Evolutionary conservation across 23 tunicate genomes (phyloP).

Genomic region (Trididemnum miniatum): DNA sequence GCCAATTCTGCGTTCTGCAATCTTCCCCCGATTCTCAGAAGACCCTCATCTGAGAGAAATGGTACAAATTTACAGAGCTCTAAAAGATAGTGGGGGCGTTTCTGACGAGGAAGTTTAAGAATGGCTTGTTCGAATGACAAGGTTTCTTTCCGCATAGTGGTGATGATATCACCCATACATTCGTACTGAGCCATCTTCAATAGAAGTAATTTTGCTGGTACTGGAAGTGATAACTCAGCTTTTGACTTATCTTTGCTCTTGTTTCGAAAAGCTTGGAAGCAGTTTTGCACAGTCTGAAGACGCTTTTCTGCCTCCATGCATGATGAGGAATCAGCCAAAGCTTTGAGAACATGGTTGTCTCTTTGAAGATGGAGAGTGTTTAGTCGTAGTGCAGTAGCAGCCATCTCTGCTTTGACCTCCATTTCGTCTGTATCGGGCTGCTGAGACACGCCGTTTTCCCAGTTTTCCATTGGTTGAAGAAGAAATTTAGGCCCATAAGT

Average conservation of each 20-base stretch:
- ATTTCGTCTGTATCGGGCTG: neutral
- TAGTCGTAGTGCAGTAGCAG: neutral
- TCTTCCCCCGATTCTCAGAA: slow-evolving; percentile 22
- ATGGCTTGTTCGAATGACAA: neutral
- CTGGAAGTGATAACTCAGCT: neutral
- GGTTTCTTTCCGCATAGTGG: neutral
- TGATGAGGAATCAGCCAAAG: neutral
- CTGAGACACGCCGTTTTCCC: neutral
- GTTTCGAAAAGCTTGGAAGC: neutral
- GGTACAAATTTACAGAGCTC: neutral
- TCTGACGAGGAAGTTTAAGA: neutral
- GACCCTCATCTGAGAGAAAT: neutral
- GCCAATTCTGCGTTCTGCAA: slow-evolving; percentile 12
- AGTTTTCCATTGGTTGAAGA: neutral
- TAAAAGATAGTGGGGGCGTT: neutral
- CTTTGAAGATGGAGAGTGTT: neutral
- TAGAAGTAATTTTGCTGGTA: neutral
- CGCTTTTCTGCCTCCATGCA: slow-evolving; percentile 12
- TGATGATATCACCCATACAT: neutral
- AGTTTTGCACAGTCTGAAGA: neutral
- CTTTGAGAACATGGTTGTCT: neutral
- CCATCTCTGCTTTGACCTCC: neutral
- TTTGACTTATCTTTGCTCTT: too few species aligned
- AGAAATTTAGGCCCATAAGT: slow-evolving; percentile 2
- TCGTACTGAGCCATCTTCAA: slow-evolving; percentile 8